Conservation (phyloP, 2,797 vertebrate genomes). For the Staurois parvus region DNA sequence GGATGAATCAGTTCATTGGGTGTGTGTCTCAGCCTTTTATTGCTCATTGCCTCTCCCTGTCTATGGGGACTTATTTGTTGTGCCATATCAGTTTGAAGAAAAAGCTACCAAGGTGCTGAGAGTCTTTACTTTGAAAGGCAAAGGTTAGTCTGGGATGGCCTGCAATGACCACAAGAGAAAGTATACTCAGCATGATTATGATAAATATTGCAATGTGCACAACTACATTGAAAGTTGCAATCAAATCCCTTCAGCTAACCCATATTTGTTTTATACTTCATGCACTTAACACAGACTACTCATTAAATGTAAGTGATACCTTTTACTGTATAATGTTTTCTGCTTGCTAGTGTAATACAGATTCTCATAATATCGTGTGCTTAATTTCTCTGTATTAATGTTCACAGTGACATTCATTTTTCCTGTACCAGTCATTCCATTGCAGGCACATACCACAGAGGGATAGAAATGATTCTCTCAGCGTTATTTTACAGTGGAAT, state of each 20-base stretch:
- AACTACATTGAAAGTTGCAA: not conserved
- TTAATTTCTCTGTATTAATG: not conserved
- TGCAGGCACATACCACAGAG: slow-evolving; percentile 2
- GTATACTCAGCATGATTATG: not conserved
- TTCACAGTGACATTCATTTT: not conserved
- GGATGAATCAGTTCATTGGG: no score
- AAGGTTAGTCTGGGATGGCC: no score
- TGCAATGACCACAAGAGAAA: not conserved
- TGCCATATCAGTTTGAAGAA: no score
- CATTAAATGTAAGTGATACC: not conserved
- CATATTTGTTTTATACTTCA: not conserved
- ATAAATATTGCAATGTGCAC: not conserved
- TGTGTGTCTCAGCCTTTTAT: no score
- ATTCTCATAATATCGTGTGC: not conserved
- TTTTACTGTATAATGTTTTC: not conserved
- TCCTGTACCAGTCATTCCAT: not conserved
- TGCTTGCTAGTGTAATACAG: not conserved
- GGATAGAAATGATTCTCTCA: slow-evolving; percentile 33
- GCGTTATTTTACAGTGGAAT: slow-evolving; percentile 40
- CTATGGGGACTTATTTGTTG: no score
- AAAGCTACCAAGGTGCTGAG: no score
- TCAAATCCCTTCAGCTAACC: not conserved
- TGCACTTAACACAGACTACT: not conserved
- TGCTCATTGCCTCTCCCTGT: no score
- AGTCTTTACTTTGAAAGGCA: no score